These are phyloP conservation scores for Chaetodon trifascialis DNA, from an alignment of 2,113 vertebrate genomes.

Conservation along the genomic window DNA sequence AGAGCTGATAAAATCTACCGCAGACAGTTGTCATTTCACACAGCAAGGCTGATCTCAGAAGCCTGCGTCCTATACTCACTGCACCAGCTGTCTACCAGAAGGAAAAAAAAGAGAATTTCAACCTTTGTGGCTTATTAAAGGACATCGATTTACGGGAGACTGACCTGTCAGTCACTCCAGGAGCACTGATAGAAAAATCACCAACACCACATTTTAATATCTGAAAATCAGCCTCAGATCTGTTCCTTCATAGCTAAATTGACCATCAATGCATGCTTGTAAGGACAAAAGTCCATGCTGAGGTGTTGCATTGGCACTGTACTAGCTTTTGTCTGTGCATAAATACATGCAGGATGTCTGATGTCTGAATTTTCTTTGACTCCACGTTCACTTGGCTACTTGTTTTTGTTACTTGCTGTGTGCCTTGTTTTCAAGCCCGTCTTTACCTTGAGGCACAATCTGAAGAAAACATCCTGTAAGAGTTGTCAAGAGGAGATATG, in stretches of 20 bases:
- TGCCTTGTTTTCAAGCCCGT: slow-evolving; percentile 57
- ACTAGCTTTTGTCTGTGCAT: background rate
- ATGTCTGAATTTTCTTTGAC: slow-evolving; percentile 27
- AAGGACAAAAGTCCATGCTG: background rate
- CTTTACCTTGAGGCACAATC: slow-evolving; percentile 63
- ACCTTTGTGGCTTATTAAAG: background rate
- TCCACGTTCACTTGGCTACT: slow-evolving; percentile 33
- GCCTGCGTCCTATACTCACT: background rate
- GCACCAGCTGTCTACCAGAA: slow-evolving; percentile 8
- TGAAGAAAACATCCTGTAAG: slow-evolving; percentile 62
- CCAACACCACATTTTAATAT: background rate
- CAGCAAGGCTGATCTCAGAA: background rate
- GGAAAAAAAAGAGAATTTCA: background rate
- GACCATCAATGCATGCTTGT: background rate
- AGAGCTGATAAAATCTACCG: slow-evolving; percentile 2
- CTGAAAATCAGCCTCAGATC: background rate
- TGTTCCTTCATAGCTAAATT: background rate
- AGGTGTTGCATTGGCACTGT: slow-evolving; percentile 5
- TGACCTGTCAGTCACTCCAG: background rate
- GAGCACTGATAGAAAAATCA: background rate
- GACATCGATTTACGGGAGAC: background rate
- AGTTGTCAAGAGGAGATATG: slow-evolving; percentile 65
- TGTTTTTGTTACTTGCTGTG: slow-evolving; percentile 24
- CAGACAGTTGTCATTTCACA: slow-evolving; percentile 13
- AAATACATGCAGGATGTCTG: background rate